Base-by-base conservation (phyloP, 1,140 invertebrate genomes). In the Cyphomyrmex costatus region DNA sequence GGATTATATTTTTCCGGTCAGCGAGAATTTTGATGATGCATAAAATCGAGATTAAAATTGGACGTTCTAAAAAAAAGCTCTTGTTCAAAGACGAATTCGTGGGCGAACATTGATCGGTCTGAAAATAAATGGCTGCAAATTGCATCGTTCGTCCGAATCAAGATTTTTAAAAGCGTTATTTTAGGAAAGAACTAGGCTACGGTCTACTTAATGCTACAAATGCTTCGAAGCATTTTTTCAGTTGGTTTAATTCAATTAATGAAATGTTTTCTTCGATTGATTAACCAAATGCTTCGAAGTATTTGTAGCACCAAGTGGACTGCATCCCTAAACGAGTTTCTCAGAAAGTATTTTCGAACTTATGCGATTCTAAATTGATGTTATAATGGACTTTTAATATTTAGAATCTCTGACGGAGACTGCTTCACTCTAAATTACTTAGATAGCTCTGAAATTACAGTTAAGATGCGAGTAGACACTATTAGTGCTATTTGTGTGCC, bases 1-100 rank as follows among this genome's bases (percentile, higher is more conserved):
- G 82, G 46, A 74, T 60, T 60, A 60, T 73, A 60, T 74, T 79
- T 83, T 46, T 27, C 36, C 36, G 66, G 14, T 73, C 66, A 60
- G 68, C 65, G 53, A 49, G 30, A 82, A 21, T 73, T 51, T 12
- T 6, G 33, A n/a, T 19, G 66, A 36, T 10, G 51, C 51, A 73
- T 21, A 46, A 58, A 53, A 70, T 80, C 16, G 19, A 46, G 78
- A 82, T 58, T 27, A 27, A 42, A 82, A 56, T 56, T 70, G 10
- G 33, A 46, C 19, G 51, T 30, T 3, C 33, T 56, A 42, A 82
- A 30, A 68, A 42, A 82, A 30, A 68, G 10, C 30, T 1, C 2
- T 10, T 10, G 21, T 33, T 56, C 14, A 74, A 53, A 80, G 46
- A 73, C 19, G 33, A 60, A 71, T 33, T 79, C 16, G 49, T 27